Percentiles rank a stretch among this genome's conserved stretches.
These are phyloP conservation scores for Pelodiscus sinensis DNA, from an alignment of 2,113 vertebrate genomes.

Conservation along the genomic window DNA sequence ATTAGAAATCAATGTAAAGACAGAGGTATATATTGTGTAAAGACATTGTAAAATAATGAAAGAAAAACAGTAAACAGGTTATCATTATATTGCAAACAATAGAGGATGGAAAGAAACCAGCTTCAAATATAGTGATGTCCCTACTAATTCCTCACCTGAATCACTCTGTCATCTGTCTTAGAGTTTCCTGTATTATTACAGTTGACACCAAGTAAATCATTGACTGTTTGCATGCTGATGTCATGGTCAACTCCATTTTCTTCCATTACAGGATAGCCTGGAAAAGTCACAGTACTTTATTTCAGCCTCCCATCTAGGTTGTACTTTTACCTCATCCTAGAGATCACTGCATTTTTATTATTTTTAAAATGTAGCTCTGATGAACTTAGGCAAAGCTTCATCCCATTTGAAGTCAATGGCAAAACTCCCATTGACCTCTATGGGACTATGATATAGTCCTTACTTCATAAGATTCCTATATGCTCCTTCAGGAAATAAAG, in stretches of 20 bases:
- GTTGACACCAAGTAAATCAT: slow-evolving; percentile 53
- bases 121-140: not conserved
- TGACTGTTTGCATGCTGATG: slow-evolving; percentile 49
- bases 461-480: not conserved
- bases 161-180: slow-evolving; percentile 28
- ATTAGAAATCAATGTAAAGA: not conserved
- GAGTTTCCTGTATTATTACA: slow-evolving; percentile 44
- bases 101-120: not conserved
- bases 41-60: not conserved
- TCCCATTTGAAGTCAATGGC: not conserved
- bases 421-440: not conserved
- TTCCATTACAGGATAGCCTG: slow-evolving; percentile 71
- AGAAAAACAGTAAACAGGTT: not conserved
- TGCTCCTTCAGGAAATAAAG: too few species aligned
- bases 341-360: rapidly evolving
- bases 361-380: not conserved
- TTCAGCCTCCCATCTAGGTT: not conserved
- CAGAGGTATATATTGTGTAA: not conserved
- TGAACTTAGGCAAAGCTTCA: not conserved
- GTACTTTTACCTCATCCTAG: not conserved
- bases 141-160: slow-evolving; percentile 61
- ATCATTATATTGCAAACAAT: not conserved
- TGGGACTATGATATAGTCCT: not conserved
- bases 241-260: slow-evolving; percentile 65
- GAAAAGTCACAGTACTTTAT: slow-evolving; percentile 55